Evolutionary conservation across 2,888 invertebrate species (phyloP), one percentile per base, ranked within the genome.

Genomic region (Nemurella pictetii): DNA sequence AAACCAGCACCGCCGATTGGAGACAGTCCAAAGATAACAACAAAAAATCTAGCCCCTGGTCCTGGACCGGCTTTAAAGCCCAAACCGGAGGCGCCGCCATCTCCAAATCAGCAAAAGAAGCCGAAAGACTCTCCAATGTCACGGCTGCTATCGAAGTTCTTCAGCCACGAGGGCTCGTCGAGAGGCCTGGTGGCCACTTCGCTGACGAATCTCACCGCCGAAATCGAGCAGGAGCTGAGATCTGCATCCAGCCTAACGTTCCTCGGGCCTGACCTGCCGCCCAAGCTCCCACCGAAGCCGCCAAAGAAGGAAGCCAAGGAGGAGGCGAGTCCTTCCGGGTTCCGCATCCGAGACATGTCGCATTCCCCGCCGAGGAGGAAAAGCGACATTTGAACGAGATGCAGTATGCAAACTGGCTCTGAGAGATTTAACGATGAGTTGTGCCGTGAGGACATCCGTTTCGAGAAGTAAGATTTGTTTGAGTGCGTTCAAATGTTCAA

Each of bases 331-430:
- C n/a, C 32, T 20, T 55, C 55, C 20, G 55, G 55, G 9, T 74
- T 87, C 4, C 35, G 72, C 9, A 87, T 88, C 84, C 85, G 87
- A 75, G 87, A 88, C 84, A 87, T 88, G 87, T 88, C 89, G 0
- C 88, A 86, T 30, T 88, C 89, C 29, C 88, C 88, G 0, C 86
- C 85, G 73, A 87, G 86, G 27, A 77, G 84, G 29, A 84, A 85
- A 29, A 78, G 30, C 55, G 55, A 55, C 20, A 55, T 55, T 55
- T 55, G 55, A 55, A 55, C 9, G 20, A 2, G 20, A 55, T 12
- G 15, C 12, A 2, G 20, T 20, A 20, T 20, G 20, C 78, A 7
- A 78, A 78, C 20, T 78, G 32, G 78, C 78, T 78, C 20, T 32
- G n/a, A n/a, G n/a, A n/a, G n/a, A n/a, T n/a, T n/a, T n/a, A n/a